Evolutionary conservation across 2,888 invertebrate genomes (phyloP), one percentile per base, ranked within the genome.

Genomic region (Ceriagrion tenellum): DNA sequence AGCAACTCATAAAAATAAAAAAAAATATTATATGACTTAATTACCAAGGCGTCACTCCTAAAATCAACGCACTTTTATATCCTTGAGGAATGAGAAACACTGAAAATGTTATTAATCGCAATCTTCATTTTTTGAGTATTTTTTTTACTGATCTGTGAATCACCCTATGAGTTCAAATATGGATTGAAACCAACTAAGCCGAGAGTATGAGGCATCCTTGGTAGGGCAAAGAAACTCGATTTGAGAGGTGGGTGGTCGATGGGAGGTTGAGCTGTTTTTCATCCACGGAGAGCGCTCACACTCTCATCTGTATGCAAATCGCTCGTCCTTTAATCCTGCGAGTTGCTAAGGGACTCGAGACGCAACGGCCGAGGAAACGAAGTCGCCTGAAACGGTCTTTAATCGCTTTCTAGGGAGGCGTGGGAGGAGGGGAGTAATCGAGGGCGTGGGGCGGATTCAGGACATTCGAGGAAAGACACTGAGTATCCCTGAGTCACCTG

Each of bases 261-360:
- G 59, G 3, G 35, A 35, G 81, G 81, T 30, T 30, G 81, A 81
- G 81, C 35, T 35, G 30, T 81, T 81, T 81, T 35, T 81, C 30
- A 35, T n/a, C 26, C 81, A 35, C 81, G 16, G 35, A 59, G 20
- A 20, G 20, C 16, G 59, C 59, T 3, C 59, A 20, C 59, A 2
- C 59, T 59, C 59, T 81, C 81, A 81, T 81, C 81, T 35, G 81
- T 81, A 81, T 81, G 81, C 81, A 81, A 81, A 81, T 81, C 30
- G 81, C 26, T 13, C 81, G 35, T 81, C 81, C 81, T 35, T 35
- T 81, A 81, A 81, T 81, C 81, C 81, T 16, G 81, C 59, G 59
- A 30, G 35, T n/a, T 69, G n/a, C 69, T 10, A 35, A 16, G 16
- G 81, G 81, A 81, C 35, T 81, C 4, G 35, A 81, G 81, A 81